These are phyloP conservation scores for Temnothorax curvispinosus DNA, from an alignment of 1,140 invertebrate genomes.

Conservation along the genomic window DNA sequence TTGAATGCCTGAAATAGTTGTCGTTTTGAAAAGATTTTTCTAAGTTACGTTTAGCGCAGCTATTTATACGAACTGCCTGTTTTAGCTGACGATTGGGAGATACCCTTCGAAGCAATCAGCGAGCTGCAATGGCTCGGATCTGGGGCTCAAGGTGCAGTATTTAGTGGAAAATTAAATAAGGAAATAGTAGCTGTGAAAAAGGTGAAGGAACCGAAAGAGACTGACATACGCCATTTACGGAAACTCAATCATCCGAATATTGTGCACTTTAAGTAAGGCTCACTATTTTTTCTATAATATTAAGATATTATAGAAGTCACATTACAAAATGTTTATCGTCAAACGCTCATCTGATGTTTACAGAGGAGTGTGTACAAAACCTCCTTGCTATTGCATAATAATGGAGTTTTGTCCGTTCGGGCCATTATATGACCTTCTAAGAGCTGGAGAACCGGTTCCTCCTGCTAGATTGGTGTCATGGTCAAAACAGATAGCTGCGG, in stretches of 20 bases:
- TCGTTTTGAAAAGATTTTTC: slow-evolving; percentile 23
- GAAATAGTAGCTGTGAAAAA: slow-evolving; percentile 98
- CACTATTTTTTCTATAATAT: background rate
- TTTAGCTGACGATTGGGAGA: slow-evolving; percentile 94
- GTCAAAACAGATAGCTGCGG: slow-evolving; percentile 97
- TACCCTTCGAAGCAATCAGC: slow-evolving; percentile 96
- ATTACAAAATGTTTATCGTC: slow-evolving; percentile 20
- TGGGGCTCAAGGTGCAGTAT: slow-evolving; percentile 98
- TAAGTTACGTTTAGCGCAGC: background rate
- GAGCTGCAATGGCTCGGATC: slow-evolving; percentile 97
- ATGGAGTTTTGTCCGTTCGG: slow-evolving; percentile 99
- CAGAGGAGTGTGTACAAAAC: slow-evolving; percentile 96
- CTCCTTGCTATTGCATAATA: slow-evolving; percentile 97
- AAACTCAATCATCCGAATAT: slow-evolving; percentile 99
- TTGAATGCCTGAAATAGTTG: background rate
- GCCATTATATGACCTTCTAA: slow-evolving; percentile 95
- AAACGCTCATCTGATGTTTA: slow-evolving; percentile 69
- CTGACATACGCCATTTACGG: slow-evolving; percentile 96
- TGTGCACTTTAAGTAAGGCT: slow-evolving; percentile 95
- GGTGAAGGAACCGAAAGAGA: slow-evolving; percentile 96
- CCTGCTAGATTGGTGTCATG: slow-evolving; percentile 95
- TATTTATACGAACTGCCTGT: background rate
- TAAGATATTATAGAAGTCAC: background rate
- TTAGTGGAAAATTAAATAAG: slow-evolving; percentile 93
- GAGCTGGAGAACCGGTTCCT: slow-evolving; percentile 92